Evolutionary conservation across 2,113 vertebrate genomes (phyloP).

Genomic region (Mus musculus): DNA sequence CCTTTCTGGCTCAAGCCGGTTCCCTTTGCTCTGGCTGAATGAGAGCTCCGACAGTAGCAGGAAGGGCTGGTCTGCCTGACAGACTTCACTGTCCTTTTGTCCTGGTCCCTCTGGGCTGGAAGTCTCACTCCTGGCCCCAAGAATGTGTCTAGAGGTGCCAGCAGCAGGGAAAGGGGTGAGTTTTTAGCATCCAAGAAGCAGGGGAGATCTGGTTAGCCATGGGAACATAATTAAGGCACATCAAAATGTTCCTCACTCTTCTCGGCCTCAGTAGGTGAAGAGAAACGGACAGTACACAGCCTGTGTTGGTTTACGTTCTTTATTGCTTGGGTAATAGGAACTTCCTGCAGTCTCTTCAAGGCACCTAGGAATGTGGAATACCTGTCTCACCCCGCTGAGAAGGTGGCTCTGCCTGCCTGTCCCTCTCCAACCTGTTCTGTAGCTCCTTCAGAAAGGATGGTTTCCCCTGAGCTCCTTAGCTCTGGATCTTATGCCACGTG

Average conservation of each 20-base stretch:
- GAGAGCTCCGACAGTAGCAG: background rate
- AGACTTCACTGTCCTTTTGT: background rate
- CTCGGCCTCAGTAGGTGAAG: background rate
- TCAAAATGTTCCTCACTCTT: background rate
- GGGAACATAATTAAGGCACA: background rate
- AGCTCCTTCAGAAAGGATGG: background rate
- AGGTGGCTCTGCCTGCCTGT: background rate
- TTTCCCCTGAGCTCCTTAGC: background rate
- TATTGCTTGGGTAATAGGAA: background rate
- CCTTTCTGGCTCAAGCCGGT: background rate
- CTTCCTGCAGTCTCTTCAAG: background rate
- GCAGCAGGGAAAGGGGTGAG: background rate
- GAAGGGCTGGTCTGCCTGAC: background rate
- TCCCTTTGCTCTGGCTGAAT: background rate
- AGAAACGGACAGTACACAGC: background rate
- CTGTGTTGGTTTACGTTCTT: background rate
- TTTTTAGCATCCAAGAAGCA: background rate
- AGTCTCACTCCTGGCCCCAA: background rate
- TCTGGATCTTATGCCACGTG: background rate
- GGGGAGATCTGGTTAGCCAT: background rate
- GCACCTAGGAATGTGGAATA: background rate
- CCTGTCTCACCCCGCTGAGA: background rate
- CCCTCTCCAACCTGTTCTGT: background rate
- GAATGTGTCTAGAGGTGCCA: background rate
- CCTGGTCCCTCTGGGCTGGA: background rate